These are phyloP conservation scores for Porites lutea DNA, from an alignment of 64 coral and sea anemone genomes.

Conservation along the genomic window DNA sequence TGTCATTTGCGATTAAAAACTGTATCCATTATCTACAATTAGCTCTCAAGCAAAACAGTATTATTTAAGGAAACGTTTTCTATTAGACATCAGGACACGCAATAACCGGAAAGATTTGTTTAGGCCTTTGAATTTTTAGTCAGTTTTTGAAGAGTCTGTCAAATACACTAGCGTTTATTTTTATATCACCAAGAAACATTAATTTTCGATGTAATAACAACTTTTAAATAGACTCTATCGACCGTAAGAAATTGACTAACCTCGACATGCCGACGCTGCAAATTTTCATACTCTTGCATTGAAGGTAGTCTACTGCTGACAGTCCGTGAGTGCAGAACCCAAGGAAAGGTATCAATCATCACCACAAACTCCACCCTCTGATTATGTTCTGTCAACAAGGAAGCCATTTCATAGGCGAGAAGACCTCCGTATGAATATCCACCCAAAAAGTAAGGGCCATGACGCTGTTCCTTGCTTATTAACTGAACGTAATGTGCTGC, in stretches of 20 bases:
- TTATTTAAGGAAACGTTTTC: too few species aligned
- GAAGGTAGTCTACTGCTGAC: neutral
- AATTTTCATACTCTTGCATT: neutral
- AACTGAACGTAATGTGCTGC: conserved; percentile 44
- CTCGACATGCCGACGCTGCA: neutral
- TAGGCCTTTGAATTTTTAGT: too few species aligned
- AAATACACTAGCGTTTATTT: too few species aligned
- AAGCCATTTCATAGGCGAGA: conserved; percentile 72
- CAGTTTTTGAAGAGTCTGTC: too few species aligned
- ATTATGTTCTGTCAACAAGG: conserved; percentile 45
- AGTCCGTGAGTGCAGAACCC: neutral
- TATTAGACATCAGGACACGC: too few species aligned
- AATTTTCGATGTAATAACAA: too few species aligned
- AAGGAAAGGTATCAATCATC: conserved; percentile 73
- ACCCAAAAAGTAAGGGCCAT: conserved; percentile 66
- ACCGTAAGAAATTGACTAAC: neutral
- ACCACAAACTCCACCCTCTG: conserved; percentile 56
- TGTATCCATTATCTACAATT: too few species aligned
- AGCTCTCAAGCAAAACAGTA: too few species aligned
- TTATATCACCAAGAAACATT: too few species aligned
- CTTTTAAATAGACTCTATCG: too few species aligned
- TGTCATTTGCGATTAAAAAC: too few species aligned
- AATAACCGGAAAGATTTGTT: too few species aligned
- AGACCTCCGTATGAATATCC: conserved; percentile 72
- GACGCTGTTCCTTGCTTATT: conserved; percentile 39